Percentiles rank a stretch among this genome's conserved stretches.
phyloP scores from a whole-genome alignment of 2,888 invertebrate genomes.

The Acanthosoma haemorrhoidale region DNA sequence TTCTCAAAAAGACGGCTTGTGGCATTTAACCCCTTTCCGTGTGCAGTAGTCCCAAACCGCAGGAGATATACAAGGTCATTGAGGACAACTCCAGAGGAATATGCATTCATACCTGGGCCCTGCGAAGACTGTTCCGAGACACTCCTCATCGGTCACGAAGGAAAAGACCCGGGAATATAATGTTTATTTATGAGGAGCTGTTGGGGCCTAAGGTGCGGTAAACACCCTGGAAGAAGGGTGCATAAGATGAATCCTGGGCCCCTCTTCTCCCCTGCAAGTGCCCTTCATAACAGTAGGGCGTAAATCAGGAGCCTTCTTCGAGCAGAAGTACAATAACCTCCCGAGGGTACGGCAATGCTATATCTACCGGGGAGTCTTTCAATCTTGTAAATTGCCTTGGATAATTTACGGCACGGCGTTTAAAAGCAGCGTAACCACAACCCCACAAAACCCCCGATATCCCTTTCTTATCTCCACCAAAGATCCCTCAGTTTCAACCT shows the following conservation, averaged over 20 bases:
- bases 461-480: no score
- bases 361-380: not conserved
- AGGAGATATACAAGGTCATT: no score
- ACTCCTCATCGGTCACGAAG: not conserved
- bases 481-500: no score
- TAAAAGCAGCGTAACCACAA: no score
- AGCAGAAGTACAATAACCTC: not conserved
- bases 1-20: no score
- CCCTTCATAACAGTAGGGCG: not conserved
- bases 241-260: not conserved
- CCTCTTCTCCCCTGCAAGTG: no score
- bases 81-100: no score
- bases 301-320: slow-evolving; percentile 11
- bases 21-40: no score
- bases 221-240: no score
- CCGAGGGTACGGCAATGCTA: not conserved
- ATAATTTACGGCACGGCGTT: not conserved
- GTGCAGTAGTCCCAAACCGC: no score
- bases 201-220: not conserved
- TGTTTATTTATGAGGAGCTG: slow-evolving; percentile 7
- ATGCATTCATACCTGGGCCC: not conserved
- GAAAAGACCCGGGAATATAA: not conserved
- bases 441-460: no score
- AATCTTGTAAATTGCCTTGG: not conserved
- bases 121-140: not conserved